Evolutionary conservation across 2,113 vertebrate genomes (phyloP).

Genomic region (Tauraco erythrolophus): DNA sequence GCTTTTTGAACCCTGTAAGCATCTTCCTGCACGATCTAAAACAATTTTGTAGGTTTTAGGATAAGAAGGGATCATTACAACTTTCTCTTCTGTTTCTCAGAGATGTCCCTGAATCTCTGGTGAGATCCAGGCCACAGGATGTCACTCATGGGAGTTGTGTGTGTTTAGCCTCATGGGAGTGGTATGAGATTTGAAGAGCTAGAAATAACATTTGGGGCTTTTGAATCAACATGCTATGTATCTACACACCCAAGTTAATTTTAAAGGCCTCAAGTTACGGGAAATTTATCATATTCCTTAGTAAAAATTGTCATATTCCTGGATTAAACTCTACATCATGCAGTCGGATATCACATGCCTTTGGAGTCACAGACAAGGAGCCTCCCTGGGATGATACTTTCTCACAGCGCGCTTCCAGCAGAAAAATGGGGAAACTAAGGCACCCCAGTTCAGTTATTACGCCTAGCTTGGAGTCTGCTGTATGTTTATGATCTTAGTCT

Average conservation of each 20-base stretch:
- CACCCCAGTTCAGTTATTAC: neutral
- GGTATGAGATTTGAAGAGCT: neutral
- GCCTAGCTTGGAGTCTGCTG: neutral
- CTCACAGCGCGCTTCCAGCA: neutral
- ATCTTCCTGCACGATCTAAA: neutral
- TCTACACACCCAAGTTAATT: neutral
- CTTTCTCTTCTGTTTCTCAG: neutral
- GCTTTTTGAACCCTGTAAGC: neutral
- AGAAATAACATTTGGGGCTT: neutral
- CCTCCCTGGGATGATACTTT: neutral
- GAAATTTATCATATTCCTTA: neutral
- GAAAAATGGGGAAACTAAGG: neutral
- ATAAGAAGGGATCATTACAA: neutral
- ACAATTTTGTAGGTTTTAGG: neutral
- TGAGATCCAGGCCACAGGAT: neutral
- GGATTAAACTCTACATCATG: neutral
- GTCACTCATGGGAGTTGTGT: neutral
- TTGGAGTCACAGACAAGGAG: neutral
- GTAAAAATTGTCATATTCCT: neutral
- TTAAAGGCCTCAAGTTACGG: neutral
- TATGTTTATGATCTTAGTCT: neutral
- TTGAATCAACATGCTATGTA: neutral
- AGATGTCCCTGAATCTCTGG: neutral
- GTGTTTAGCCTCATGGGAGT: neutral
- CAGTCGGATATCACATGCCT: rapidly evolving